Evolutionary conservation across 2,797 vertebrate genomes (phyloP), one percentile per base, ranked within the genome.

Genomic region (Mergus octosetaceus): DNA sequence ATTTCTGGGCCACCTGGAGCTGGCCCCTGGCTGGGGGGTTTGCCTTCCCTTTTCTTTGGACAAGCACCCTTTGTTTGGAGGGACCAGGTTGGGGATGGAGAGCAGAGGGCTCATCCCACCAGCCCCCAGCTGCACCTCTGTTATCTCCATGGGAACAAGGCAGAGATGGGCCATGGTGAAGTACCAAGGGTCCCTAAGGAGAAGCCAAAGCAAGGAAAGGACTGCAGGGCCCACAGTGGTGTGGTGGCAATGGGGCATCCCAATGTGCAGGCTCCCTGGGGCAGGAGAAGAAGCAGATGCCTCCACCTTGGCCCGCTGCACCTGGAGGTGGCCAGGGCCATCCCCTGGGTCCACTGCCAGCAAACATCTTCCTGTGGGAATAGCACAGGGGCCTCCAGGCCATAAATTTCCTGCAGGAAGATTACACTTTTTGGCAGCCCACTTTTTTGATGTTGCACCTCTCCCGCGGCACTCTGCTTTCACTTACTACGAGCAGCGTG

Each of bases 371-470:
- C 47, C 68, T 45, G 51, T 84, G 51, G 73, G 60, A 81, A 81
- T 47, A 89, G 36, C 76, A 65, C 5, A 81, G 60, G 66, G 24
- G 58, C 30, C 47, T 73, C 30, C 38, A 58, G 71, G 73, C 58
- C 91, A 90, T 81, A 86, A 73, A 92, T 92, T 64, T 92, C 65
- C 87, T 54, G 49, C 56, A 91, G 66, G 69, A 92, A 93, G 89
- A 84, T 84, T 87, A 76, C n/a, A 56, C 45, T 62, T 61, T 74
- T 72, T 81, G 79, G 62, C 82, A 87, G 69, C 62, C 34, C 62
- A 28, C 21, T 76, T 95, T 93, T 93, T 73, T 96, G 87, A 96
- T 87, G 79, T 92, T 78, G 34, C 38, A 25, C 70, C 58, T 88
- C 82, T 54, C 60, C 68, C 75, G 76, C 9, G 3, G 82, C 60